Percentiles rank a stretch among this genome's conserved stretches.
Conservation (phyloP, 1,140 invertebrate genomes). For the Drosophila suzukii region DNA sequence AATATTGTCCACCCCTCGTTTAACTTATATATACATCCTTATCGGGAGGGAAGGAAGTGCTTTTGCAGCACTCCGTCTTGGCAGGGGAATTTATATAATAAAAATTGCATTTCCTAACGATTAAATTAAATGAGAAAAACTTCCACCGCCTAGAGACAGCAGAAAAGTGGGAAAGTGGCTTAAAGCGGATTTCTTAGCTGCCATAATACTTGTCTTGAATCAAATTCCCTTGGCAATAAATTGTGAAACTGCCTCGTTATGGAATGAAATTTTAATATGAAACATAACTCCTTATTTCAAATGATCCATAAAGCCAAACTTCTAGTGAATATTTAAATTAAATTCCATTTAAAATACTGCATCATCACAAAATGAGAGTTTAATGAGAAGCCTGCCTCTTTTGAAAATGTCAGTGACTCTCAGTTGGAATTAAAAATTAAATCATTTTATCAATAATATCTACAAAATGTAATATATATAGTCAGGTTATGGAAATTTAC, state of each 20-base stretch:
- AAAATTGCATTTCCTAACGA: slow-evolving; percentile 71
- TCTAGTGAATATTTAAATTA: background rate
- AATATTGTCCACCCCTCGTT: slow-evolving; percentile 1
- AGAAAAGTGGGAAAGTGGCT: slow-evolving; percentile 47
- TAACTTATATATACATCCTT: background rate
- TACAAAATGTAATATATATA: too few species aligned
- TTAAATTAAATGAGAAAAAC: slow-evolving; percentile 63
- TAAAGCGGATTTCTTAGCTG: slow-evolving; percentile 15
- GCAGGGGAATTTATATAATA: slow-evolving; percentile 51
- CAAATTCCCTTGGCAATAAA: background rate
- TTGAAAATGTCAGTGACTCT: too few species aligned
- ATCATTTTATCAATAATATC: too few species aligned
- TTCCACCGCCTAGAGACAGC: slow-evolving; percentile 5
- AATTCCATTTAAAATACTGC: background rate
- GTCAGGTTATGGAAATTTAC: too few species aligned
- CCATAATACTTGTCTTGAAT: background rate
- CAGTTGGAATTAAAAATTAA: too few species aligned
- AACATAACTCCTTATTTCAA: too few species aligned
- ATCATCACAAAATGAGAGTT: too few species aligned
- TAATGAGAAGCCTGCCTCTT: too few species aligned
- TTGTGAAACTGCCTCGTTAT: background rate
- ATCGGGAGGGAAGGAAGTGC: slow-evolving; percentile 21
- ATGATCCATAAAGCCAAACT: too few species aligned
- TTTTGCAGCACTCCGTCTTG: slow-evolving; percentile 12
- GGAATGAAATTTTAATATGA: background rate